These are phyloP conservation scores for Antennarius maculatus DNA, from an alignment of 2,797 vertebrate genomes.

Conservation along the genomic window DNA sequence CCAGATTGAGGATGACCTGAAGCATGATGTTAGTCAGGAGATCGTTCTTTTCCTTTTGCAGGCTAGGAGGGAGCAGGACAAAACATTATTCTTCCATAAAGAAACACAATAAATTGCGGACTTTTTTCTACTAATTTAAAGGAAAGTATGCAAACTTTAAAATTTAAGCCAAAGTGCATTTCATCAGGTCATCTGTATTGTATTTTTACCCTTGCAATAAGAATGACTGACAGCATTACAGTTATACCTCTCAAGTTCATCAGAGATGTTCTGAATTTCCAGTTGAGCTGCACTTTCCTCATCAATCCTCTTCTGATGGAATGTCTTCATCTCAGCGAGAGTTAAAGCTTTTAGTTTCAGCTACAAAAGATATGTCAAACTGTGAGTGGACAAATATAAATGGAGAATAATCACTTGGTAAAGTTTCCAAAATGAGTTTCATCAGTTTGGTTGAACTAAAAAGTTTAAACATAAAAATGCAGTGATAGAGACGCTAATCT, in stretches of 20 bases:
- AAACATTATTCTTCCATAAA: conserved; percentile 1
- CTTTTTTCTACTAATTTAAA: too few relatives aligned
- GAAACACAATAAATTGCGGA: background rate
- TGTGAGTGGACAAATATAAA: conserved; percentile 1
- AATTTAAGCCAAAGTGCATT: too few relatives aligned
- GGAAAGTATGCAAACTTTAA: conserved; percentile 44
- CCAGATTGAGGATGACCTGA: conserved; percentile 91
- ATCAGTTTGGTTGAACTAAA: background rate
- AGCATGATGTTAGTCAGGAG: conserved; percentile 86
- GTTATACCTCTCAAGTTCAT: conserved; percentile 84
- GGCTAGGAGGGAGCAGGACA: conserved; percentile 70
- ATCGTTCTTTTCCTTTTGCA: conserved; percentile 84
- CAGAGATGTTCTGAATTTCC: conserved; percentile 81
- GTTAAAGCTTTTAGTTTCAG: conserved; percentile 84
- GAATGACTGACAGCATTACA: background rate
- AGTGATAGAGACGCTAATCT: too few relatives aligned
- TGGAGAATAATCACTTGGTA: background rate
- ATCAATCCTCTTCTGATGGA: conserved; percentile 81
- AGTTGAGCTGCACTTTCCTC: conserved; percentile 80
- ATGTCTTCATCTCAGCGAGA: conserved; percentile 86
- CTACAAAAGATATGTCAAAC: conserved; percentile 67
- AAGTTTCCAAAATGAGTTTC: background rate
- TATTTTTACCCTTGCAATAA: conserved; percentile 8
- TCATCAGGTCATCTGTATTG: too few relatives aligned
- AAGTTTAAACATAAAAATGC: background rate